These are phyloP conservation scores for Phortica okadai DNA, from an alignment of 2,888 invertebrate genomes.

Conservation along the genomic window DNA sequence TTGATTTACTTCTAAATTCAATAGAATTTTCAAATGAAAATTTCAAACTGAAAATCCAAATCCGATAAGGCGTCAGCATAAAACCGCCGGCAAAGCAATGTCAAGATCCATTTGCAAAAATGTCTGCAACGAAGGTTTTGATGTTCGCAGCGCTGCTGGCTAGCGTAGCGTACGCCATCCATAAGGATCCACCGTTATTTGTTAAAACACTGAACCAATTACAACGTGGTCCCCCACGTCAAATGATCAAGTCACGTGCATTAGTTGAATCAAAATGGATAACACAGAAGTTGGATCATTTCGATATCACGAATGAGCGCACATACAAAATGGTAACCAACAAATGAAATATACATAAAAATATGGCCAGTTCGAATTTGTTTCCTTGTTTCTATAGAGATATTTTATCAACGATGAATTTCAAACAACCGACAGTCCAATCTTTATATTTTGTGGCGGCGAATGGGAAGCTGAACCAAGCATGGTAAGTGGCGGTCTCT, in stretches of 20 bases:
- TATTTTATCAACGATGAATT: slow-evolving; percentile 78
- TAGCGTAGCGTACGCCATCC: slow-evolving; percentile 36
- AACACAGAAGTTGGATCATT: slow-evolving; percentile 80
- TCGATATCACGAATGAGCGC: slow-evolving; percentile 78
- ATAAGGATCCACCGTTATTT: slow-evolving; percentile 53
- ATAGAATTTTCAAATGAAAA: too few relatives aligned
- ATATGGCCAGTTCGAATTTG: background rate
- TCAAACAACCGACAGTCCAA: slow-evolving; percentile 78
- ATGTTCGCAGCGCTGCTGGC: slow-evolving; percentile 45
- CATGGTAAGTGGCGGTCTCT: slow-evolving; percentile 80
- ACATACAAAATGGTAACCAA: slow-evolving; percentile 78
- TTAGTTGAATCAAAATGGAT: slow-evolving; percentile 75
- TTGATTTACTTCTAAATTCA: too few relatives aligned
- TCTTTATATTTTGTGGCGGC: slow-evolving; percentile 82
- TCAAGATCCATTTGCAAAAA: slow-evolving; percentile 53
- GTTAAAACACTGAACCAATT: slow-evolving; percentile 54
- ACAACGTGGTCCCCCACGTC: slow-evolving; percentile 75
- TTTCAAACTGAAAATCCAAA: background rate
- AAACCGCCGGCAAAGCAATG: background rate
- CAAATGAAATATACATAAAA: background rate
- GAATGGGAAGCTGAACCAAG: slow-evolving; percentile 82
- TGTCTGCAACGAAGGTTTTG: slow-evolving; percentile 51
- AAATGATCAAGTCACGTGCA: slow-evolving; percentile 33
- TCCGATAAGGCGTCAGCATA: background rate
- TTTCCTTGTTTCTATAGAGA: slow-evolving; percentile 59